phyloP scores from a whole-genome alignment of 2,797 vertebrate genomes.

The Gallinago stenura region DNA sequence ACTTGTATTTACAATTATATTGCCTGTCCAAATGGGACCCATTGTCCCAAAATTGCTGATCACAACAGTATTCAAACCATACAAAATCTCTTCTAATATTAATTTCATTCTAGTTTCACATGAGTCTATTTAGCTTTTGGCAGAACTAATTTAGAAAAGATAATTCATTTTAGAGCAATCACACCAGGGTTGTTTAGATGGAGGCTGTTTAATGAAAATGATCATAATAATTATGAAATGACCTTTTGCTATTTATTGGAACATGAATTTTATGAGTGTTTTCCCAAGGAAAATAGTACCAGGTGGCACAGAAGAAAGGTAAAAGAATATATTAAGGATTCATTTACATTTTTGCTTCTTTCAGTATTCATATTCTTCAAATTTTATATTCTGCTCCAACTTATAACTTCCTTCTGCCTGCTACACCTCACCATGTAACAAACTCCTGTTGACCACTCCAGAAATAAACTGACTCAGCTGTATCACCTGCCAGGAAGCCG shows the following conservation, averaged over 20 bases:
- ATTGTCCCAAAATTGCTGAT: not conserved
- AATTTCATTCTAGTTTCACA: not conserved
- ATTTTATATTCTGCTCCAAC: not conserved
- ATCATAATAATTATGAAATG: not conserved
- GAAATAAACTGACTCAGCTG: not conserved
- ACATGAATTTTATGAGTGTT: not conserved
- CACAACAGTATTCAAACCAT: not conserved
- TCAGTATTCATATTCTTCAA: not conserved
- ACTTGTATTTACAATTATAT: not conserved
- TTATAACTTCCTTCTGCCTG: not conserved
- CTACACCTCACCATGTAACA: not conserved
- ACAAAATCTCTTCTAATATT: not conserved
- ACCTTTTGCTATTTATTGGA: slow-evolving; percentile 30
- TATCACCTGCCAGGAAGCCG: not conserved
- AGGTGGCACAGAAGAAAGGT: not conserved
- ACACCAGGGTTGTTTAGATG: not conserved
- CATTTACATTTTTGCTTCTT: not conserved
- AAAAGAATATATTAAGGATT: not conserved
- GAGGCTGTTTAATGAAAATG: slow-evolving; percentile 19
- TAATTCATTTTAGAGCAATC: not conserved
- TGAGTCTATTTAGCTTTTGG: not conserved
- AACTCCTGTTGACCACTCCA: not conserved
- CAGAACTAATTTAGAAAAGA: slow-evolving; percentile 50
- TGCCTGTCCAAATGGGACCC: not conserved
- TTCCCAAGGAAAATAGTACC: not conserved